Percentiles rank a stretch among this genome's conserved stretches.
These are phyloP conservation scores for Syngnathus rostellatus DNA, from an alignment of 2,797 vertebrate species.

Conservation along the genomic window DNA sequence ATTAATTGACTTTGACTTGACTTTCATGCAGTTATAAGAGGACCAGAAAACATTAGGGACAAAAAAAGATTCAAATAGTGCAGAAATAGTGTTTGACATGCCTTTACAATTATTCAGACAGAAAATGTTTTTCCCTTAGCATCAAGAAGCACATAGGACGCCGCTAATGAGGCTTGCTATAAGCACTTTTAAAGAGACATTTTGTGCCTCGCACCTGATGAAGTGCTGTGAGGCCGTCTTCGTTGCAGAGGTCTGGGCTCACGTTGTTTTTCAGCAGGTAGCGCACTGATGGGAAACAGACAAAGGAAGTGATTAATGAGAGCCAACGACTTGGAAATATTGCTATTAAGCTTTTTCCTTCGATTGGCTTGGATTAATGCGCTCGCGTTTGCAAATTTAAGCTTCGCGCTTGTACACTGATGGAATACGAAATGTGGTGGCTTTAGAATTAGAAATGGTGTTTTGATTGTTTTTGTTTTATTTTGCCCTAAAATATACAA, in stretches of 20 bases:
- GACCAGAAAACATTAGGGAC: too few species aligned
- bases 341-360: not conserved
- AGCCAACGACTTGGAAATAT: not conserved
- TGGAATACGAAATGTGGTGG: not conserved
- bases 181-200: not conserved
- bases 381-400: not conserved
- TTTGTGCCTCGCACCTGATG: conserved; percentile 79
- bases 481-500: not conserved
- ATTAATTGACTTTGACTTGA: too few species aligned
- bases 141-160: not conserved
- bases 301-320: not conserved
- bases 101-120: not conserved
- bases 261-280: conserved; percentile 90
- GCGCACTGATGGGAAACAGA: conserved; percentile 69
- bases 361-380: not conserved
- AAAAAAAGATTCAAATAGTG: not conserved
- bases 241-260: conserved; percentile 92
- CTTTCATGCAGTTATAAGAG: too few species aligned
- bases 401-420: not conserved
- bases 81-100: not conserved
- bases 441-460: not conserved
- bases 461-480: not conserved
- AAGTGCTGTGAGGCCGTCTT: conserved; percentile 93
- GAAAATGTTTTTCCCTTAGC: not conserved
- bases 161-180: too few species aligned